These are phyloP conservation scores for Megalopta genalis DNA, from an alignment of 1,140 invertebrate species.

Conservation along the genomic window DNA sequence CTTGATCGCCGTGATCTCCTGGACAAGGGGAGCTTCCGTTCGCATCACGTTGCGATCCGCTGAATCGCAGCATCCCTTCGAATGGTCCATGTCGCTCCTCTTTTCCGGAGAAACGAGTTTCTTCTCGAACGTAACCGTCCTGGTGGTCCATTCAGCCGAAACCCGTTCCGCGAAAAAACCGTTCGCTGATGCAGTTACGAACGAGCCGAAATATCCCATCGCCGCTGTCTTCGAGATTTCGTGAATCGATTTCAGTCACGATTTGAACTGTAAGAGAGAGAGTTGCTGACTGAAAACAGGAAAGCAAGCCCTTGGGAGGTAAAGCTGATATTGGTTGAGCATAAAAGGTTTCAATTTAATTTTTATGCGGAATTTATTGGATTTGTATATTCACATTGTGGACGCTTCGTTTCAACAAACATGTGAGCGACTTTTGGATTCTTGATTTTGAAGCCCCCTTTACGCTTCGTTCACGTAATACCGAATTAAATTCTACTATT, in stretches of 20 bases:
- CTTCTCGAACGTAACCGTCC: slow-evolving; percentile 35
- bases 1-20: slow-evolving; percentile 56
- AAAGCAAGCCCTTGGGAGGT: background rate
- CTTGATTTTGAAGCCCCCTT: too few relatives aligned
- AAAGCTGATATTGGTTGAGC: background rate
- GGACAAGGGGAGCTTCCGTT: slow-evolving; percentile 27
- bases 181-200: slow-evolving; percentile 17
- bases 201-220: background rate
- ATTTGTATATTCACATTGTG: too few relatives aligned
- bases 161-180: slow-evolving; percentile 44
- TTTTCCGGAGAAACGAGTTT: slow-evolving; percentile 50
- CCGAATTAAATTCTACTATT: too few relatives aligned
- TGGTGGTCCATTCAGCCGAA: slow-evolving; percentile 45
- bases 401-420: too few relatives aligned
- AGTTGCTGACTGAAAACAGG: too few relatives aligned
- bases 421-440: too few relatives aligned
- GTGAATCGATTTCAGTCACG: too few relatives aligned
- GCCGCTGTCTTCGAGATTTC: slow-evolving; percentile 24
- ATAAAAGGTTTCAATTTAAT: too few relatives aligned
- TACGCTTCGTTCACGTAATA: too few relatives aligned
- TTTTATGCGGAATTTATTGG: too few relatives aligned
- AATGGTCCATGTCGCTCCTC: slow-evolving; percentile 43
- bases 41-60: slow-evolving; percentile 4
- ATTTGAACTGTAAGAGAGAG: too few relatives aligned
- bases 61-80: slow-evolving; percentile 48